These are phyloP conservation scores for Calosoma granatense DNA, from an alignment of 1,140 invertebrate genomes.

Conservation along the genomic window DNA sequence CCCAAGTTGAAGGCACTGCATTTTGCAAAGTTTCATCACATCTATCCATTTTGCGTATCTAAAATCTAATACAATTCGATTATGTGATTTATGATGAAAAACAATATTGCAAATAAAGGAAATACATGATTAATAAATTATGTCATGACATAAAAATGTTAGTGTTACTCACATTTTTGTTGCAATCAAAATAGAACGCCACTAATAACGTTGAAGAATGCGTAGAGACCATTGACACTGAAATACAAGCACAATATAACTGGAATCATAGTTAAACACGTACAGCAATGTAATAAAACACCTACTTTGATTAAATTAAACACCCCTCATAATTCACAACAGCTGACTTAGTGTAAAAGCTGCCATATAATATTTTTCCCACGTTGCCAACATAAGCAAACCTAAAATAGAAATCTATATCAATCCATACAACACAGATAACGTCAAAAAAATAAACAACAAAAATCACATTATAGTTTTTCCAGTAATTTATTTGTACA, in stretches of 20 bases:
- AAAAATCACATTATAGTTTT: too few species aligned
- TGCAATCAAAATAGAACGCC: not conserved
- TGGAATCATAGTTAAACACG: not conserved
- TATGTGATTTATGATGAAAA: not conserved
- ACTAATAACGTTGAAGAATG: not conserved
- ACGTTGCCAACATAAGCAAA: not conserved
- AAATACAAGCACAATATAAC: not conserved
- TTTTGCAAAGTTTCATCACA: slow-evolving; percentile 6
- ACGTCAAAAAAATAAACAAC: too few species aligned
- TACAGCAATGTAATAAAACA: not conserved
- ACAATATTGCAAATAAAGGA: not conserved
- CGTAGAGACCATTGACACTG: not conserved
- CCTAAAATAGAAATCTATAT: not conserved
- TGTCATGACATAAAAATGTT: slow-evolving; percentile 3
- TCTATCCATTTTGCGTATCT: not conserved
- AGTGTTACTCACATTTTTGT: not conserved
- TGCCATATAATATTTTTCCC: not conserved
- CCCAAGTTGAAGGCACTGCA: slow-evolving; percentile 28
- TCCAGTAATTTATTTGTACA: too few species aligned
- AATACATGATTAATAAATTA: not conserved
- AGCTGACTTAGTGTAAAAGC: not conserved
- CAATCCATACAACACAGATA: not conserved
- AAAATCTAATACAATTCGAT: not conserved
- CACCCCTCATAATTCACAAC: not conserved
- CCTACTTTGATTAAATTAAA: not conserved